phyloP scores from a whole-genome alignment of 2,888 invertebrate species.

The Lepidocyrtinus sp. region DNA sequence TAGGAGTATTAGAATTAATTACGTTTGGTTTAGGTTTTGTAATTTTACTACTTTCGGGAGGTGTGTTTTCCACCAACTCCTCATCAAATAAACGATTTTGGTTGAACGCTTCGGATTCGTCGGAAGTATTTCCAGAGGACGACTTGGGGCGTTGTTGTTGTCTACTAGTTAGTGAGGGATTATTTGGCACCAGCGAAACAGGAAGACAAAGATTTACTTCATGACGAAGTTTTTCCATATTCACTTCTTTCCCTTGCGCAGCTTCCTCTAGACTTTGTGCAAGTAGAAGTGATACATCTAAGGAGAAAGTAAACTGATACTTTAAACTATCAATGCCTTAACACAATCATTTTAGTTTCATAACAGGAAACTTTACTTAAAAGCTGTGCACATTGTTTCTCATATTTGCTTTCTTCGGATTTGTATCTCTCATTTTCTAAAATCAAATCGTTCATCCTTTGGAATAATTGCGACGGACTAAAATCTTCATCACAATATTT shows the following conservation, averaged over 20 bases:
- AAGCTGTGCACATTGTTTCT: constrained; percentile 54
- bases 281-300: constrained; percentile 47
- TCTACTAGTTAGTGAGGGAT: background rate
- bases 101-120: constrained; percentile 34
- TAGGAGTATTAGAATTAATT: background rate
- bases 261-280: constrained; percentile 57
- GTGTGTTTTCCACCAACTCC: background rate
- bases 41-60: background rate
- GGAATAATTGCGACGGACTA: constrained; percentile 43
- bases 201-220: constrained; percentile 53
- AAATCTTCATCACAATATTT: constrained; percentile 12
- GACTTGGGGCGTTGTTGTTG: constrained; percentile 1
- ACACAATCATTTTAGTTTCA: background rate
- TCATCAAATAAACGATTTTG: background rate
- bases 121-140: background rate
- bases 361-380: constrained; percentile 43
- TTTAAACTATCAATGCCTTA: no score
- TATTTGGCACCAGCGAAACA: background rate
- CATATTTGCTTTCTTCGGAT: constrained; percentile 53
- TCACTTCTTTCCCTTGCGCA: constrained; percentile 53
- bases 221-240: constrained; percentile 55
- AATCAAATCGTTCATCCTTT: constrained; percentile 54
- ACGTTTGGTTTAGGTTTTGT: no score
- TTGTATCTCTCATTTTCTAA: constrained; percentile 54
- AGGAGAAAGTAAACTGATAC: background rate